phyloP scores from a whole-genome alignment of 2,797 vertebrate species.

The Ceyx erithaca region DNA sequence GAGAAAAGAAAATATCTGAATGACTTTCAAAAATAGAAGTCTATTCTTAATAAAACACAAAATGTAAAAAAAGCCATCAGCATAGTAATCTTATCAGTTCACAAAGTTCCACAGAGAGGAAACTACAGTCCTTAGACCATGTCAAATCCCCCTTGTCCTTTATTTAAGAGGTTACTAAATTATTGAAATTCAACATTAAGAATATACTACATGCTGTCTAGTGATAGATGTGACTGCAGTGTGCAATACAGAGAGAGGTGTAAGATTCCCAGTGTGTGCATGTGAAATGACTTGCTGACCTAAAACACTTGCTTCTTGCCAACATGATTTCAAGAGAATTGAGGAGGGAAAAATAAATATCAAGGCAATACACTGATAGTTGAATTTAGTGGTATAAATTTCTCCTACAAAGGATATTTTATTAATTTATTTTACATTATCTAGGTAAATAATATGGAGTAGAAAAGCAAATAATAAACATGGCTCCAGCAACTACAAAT shows the following conservation, averaged over 20 bases:
- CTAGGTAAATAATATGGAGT: not conserved
- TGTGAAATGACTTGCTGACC: not conserved
- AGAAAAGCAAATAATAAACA: not conserved
- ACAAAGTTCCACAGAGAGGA: not conserved
- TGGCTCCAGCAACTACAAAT: not conserved
- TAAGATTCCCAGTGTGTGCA: not conserved
- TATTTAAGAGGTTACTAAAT: not conserved
- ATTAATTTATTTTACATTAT: not conserved
- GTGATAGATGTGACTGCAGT: not conserved
- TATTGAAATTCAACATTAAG: constrained; percentile 28
- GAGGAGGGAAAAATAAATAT: not conserved
- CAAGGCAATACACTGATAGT: not conserved
- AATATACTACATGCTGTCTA: not conserved
- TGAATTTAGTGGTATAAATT: not conserved
- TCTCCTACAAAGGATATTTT: not conserved
- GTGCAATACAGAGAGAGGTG: not conserved
- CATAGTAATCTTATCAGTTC: not conserved
- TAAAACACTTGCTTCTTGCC: not conserved
- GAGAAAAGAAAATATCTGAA: not conserved
- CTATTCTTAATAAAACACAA: not conserved
- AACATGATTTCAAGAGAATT: not conserved
- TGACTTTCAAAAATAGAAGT: not conserved
- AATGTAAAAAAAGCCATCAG: not conserved
- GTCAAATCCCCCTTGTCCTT: not conserved
- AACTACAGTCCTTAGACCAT: not conserved